Conservation (phyloP, 2,113 vertebrate species). For the Physeter macrocephalus region DNA sequence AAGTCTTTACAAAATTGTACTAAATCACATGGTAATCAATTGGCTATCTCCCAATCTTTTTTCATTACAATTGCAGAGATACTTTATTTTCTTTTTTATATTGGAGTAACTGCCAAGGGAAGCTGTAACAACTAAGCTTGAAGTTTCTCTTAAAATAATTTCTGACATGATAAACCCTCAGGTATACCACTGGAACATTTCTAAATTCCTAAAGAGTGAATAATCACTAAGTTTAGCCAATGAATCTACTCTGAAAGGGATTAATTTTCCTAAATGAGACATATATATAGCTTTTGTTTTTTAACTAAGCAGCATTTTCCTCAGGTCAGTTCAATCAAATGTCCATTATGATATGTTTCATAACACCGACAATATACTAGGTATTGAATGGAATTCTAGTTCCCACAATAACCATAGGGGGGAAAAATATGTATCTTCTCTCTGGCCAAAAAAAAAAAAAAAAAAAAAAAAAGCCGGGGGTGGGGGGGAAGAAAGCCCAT, state of each 20-base stretch:
- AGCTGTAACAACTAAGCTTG: neutral
- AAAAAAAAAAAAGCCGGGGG: neutral
- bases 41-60: neutral
- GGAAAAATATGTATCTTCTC: neutral
- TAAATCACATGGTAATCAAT: slow-evolving; percentile 1
- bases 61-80: neutral
- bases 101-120: neutral
- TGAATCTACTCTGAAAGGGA: slow-evolving; percentile 24
- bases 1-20: neutral
- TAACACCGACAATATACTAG: neutral
- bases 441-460: neutral
- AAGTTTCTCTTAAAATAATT: slow-evolving; percentile 41
- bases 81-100: neutral
- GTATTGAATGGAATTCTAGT: neutral
- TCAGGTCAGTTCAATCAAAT: neutral
- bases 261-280: slow-evolving; percentile 38
- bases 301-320: neutral
- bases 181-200: neutral
- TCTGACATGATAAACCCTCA: slow-evolving; percentile 12
- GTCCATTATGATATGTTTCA: neutral
- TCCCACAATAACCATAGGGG: neutral
- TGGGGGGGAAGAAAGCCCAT: neutral
- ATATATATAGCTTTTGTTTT: neutral
- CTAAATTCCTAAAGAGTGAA: slow-evolving; percentile 15
- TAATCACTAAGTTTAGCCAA: neutral